Conservation (phyloP, 2,797 vertebrate genomes). For the Manis crassicaudata region DNA sequence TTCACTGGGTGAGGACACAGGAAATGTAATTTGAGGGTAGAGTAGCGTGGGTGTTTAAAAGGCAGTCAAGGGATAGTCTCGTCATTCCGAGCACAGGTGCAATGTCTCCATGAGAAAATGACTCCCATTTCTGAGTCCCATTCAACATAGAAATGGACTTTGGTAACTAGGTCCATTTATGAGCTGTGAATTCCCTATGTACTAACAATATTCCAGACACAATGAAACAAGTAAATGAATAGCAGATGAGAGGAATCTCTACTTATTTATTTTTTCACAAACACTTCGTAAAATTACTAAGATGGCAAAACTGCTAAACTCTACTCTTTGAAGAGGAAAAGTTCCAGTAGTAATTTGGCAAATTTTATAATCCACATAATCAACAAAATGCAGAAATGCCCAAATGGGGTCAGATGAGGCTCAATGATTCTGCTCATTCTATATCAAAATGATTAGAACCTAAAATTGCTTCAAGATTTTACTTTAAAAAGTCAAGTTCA, state of each 20-base stretch:
- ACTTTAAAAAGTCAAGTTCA: constrained; percentile 30
- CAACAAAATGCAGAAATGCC: not conserved
- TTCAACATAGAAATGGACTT: not conserved
- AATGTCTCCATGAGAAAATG: not conserved
- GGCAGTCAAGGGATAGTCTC: not conserved
- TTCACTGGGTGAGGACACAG: not conserved
- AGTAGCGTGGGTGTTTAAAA: not conserved
- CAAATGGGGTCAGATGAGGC: not conserved
- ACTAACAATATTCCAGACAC: not conserved
- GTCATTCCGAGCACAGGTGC: not conserved
- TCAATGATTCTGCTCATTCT: not conserved
- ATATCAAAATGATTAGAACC: constrained; percentile 29
- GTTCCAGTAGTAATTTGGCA: not conserved
- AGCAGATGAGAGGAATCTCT: not conserved
- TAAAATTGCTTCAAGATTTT: constrained; percentile 46
- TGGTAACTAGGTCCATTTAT: not conserved
- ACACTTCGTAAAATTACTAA: not conserved
- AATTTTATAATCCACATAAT: not conserved
- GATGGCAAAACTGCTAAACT: not conserved
- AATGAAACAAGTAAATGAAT: not conserved
- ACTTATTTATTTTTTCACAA: constrained; percentile 20
- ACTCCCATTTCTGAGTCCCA: not conserved
- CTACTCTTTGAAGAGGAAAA: not conserved
- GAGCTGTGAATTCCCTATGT: not conserved
- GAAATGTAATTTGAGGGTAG: not conserved